Base-by-base conservation (phyloP, 2,113 vertebrate species). In the Dasyornis broadbenti region DNA sequence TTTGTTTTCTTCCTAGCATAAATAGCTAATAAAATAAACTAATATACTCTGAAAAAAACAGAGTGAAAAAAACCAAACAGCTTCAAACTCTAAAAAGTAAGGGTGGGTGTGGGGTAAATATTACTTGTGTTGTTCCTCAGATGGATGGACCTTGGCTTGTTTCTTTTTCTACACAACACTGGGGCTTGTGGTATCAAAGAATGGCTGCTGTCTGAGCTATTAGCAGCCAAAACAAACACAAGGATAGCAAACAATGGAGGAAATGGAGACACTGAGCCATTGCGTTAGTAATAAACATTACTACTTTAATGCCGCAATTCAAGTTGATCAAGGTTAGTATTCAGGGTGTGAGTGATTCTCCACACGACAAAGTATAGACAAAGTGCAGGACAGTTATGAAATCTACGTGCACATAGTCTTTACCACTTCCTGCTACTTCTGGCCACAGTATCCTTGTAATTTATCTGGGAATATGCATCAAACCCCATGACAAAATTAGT, bases 161-260 rank as follows among this genome's bases (percentile, higher is more conserved):
- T 95, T 88, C 47, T 86, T 44, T 84, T 73, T 47, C 49, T 76
- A 59, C 1, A 2, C 24, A 73, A 65, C 11, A 22, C 1, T 72
- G 39, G 11, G 47, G 20, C 35, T 82, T 21, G 1, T 22, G 50
- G 82, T 53, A 87, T 42, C 49, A 89, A 84, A 61, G 78, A 76
- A 44, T 44, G 24, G 37, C 70, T 89, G 49, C 44, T 64, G 39
- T n/a, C 59, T 28, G 23, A 91, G 61, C 37, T 78, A 76, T 64
- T 23, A 60, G 65, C 47, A 94, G 78, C 40, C 86, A 86, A 92
- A 97, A 79, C n/a, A 95, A 92, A 86, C 53, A 73, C 3, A 76
- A 66, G 77, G 37, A 42, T 14, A 83, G 35, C 27, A 22, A 78
- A 91, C 79, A 95, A 45, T 11, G 4, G 66, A 86, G 53, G 65